A percentile compares a stretch with the other conserved stretches of the same genome.
Conservation (phyloP, 2,797 vertebrate species). For the Podarcis lilfordi region DNA sequence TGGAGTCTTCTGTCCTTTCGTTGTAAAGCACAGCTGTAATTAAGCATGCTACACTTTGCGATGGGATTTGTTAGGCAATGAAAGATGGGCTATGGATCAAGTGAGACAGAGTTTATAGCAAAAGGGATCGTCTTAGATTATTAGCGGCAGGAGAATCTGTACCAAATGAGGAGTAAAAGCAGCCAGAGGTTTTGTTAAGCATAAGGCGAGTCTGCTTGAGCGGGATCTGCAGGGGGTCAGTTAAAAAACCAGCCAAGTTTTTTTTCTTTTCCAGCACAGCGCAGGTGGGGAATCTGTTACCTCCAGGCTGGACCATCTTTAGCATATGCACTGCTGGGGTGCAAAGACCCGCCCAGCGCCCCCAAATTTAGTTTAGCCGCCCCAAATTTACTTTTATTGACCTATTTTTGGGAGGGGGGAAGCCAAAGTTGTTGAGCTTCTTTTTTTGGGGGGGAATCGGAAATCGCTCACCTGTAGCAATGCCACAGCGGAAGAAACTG, state of each 20-base stretch:
- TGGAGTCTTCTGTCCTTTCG: slow-evolving; percentile 21
- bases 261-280: background rate
- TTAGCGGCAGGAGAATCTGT: background rate
- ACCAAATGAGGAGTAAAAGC: background rate
- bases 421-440: too few relatives aligned
- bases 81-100: slow-evolving; percentile 1
- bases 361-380: too few relatives aligned
- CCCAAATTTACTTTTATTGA: too few relatives aligned
- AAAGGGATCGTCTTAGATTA: background rate
- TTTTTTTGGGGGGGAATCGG: too few relatives aligned
- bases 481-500: too few relatives aligned
- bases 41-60: slow-evolving; percentile 33
- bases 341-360: too few relatives aligned
- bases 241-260: background rate
- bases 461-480: too few relatives aligned
- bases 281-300: too few relatives aligned
- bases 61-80: slow-evolving; percentile 8
- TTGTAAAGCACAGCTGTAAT: slow-evolving; percentile 42
- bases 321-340: too few relatives aligned
- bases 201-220: background rate
- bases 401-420: too few relatives aligned
- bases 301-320: too few relatives aligned
- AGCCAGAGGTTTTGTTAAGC: background rate
- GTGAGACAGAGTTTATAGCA: background rate
- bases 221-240: too few relatives aligned